Conservation (phyloP, 2,113 vertebrate genomes). For the Oncorhynchus nerka region DNA sequence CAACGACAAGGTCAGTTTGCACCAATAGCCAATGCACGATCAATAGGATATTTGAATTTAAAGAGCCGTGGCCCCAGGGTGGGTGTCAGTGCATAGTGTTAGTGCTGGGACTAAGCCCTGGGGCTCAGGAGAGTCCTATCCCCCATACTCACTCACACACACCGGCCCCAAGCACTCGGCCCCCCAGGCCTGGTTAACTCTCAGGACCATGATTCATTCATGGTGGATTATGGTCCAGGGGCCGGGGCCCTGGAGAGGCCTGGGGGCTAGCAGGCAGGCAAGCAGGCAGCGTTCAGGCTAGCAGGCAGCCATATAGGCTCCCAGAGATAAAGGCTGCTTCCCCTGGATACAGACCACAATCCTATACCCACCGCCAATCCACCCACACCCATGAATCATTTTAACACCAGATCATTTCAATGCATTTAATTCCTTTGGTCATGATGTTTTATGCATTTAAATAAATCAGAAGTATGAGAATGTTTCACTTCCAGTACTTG, state of each 20-base stretch:
- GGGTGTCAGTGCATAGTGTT: conserved; percentile 61
- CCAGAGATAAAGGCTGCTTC: conserved; percentile 64
- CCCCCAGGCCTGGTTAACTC: conserved; percentile 73
- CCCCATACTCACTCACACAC: conserved; percentile 19
- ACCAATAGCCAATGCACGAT: conserved; percentile 76
- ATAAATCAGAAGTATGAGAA: conserved; percentile 9
- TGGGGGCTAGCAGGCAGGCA: neutral
- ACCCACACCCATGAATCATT: conserved; percentile 47
- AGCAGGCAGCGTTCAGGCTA: neutral
- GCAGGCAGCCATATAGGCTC: conserved; percentile 39
- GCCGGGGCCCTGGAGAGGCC: conserved; percentile 54
- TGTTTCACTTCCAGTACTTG: neutral
- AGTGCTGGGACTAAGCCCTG: conserved; percentile 64
- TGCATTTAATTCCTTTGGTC: conserved; percentile 24
- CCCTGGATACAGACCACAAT: conserved; percentile 55
- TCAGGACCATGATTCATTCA: conserved; percentile 79
- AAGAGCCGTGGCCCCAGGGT: conserved; percentile 63
- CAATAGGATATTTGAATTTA: conserved; percentile 79
- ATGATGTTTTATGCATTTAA: conserved; percentile 11
- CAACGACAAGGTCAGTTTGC: conserved; percentile 71
- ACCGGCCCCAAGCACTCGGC: neutral
- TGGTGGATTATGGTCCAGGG: conserved; percentile 75
- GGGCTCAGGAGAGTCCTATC: conserved; percentile 63
- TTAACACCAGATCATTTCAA: conserved; percentile 41
- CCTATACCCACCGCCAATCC: conserved; percentile 38